Evolutionary conservation across 64 coral and sea anemone genomes (phyloP).

Genomic region (Trachythela sp.): DNA sequence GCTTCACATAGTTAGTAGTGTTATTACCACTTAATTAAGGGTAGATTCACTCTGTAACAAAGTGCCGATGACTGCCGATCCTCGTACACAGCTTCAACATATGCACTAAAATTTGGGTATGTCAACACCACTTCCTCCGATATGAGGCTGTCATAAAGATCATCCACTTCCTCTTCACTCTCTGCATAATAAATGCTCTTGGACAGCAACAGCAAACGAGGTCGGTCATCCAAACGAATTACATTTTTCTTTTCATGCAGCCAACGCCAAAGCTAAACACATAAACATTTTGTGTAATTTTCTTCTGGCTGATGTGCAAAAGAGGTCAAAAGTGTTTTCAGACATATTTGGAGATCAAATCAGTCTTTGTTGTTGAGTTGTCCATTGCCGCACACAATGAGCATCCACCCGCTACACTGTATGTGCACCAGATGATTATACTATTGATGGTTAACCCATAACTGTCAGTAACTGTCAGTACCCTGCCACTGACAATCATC

Average conservation of each 20-base stretch:
- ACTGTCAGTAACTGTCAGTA: too few species aligned
- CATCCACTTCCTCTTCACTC: neutral
- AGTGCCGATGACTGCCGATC: neutral
- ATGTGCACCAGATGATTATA: too few species aligned
- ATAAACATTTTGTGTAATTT: neutral
- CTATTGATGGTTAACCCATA: too few species aligned
- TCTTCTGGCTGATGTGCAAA: too few species aligned
- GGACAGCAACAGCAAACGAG: neutral
- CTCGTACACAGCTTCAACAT: neutral
- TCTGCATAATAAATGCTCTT: constrained; percentile 1
- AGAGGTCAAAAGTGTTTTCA: too few species aligned
- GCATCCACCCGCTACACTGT: too few species aligned
- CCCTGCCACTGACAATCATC: too few species aligned
- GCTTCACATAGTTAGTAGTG: neutral
- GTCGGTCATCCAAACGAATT: neutral
- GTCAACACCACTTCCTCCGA: neutral
- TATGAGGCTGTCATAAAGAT: neutral
- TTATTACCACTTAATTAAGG: neutral
- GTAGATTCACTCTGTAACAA: neutral
- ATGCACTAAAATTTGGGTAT: neutral
- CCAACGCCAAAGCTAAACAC: neutral
- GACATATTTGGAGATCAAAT: too few species aligned
- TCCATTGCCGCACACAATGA: too few species aligned
- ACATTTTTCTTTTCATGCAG: neutral
- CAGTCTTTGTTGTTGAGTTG: too few species aligned